Percentiles rank a stretch among this genome's conserved stretches.
These are phyloP conservation scores for Anomalospiza imberbis DNA, from an alignment of 2,797 vertebrate species.

Conservation along the genomic window DNA sequence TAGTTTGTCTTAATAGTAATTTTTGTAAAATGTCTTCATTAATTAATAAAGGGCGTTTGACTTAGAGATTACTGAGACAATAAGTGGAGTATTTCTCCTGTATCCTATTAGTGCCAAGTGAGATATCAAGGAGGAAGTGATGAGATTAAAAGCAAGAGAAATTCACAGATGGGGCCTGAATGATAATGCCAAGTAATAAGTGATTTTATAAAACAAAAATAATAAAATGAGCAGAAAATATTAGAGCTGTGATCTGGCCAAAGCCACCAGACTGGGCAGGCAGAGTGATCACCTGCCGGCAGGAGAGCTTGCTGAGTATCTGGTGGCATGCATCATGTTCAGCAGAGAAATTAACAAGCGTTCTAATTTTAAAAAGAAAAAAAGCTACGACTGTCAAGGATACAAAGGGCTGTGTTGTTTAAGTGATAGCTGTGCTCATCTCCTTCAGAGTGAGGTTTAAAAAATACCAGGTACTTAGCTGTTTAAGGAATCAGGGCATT, in stretches of 20 bases:
- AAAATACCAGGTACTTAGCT: neutral
- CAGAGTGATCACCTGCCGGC: neutral
- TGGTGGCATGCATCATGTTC: neutral
- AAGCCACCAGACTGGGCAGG: neutral
- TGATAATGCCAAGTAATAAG: neutral
- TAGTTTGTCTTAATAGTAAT: neutral
- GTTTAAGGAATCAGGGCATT: neutral
- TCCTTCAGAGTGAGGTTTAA: neutral
- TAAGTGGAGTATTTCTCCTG: neutral
- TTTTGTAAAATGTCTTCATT: neutral
- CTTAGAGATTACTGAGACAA: neutral
- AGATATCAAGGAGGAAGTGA: neutral
- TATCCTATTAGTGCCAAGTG: neutral
- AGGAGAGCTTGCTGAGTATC: neutral
- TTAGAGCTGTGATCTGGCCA: neutral
- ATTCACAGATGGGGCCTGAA: neutral
- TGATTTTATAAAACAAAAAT: neutral
- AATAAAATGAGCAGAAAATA: neutral
- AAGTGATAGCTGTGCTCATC: neutral
- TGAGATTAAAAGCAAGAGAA: neutral
- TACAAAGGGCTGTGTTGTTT: neutral
- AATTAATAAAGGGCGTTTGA: neutral
- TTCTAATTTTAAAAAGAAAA: neutral
- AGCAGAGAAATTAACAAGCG: neutral
- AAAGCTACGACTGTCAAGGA: neutral